Evolutionary conservation across 1,140 invertebrate species (phyloP).

Genomic region (Homalodisca vitripennis): DNA sequence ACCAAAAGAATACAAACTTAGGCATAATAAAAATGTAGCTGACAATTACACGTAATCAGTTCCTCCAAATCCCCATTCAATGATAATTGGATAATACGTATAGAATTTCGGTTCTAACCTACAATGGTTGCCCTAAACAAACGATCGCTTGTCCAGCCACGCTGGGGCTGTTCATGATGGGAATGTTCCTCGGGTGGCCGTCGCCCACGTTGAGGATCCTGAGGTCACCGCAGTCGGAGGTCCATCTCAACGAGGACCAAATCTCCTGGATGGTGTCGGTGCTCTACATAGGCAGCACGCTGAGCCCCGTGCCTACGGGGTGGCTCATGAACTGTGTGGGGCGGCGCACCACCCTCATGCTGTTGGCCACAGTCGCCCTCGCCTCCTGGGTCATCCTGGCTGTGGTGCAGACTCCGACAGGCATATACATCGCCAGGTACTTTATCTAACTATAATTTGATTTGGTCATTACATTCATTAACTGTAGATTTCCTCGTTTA

Average conservation of each 20-base stretch:
- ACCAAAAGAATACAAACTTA: too few species aligned
- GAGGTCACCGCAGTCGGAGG: conserved; percentile 34
- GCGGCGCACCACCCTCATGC: conserved; percentile 66
- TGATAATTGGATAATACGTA: too few species aligned
- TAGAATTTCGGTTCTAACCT: too few species aligned
- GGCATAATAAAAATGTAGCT: too few species aligned
- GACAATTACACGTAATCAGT: too few species aligned
- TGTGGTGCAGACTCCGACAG: background rate
- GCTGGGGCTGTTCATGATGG: conserved; percentile 52
- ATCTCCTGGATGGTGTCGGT: conserved; percentile 38
- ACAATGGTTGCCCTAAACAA: too few species aligned
- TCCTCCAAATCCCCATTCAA: too few species aligned
- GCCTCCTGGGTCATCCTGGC: conserved; percentile 55
- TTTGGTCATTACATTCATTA: too few species aligned
- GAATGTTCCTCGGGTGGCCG: conserved; percentile 70
- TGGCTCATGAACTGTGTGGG: conserved; percentile 71
- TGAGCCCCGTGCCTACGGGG: conserved; percentile 41
- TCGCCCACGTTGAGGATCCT: conserved; percentile 65
- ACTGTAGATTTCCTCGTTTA: too few species aligned
- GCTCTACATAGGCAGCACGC: conserved; percentile 36
- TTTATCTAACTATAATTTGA: too few species aligned
- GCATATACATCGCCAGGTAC: conserved; percentile 30
- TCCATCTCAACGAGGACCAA: conserved; percentile 24
- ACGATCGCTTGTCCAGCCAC: conserved; percentile 21
- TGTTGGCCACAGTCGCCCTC: conserved; percentile 57